These are phyloP conservation scores for Lampropteryx suffumata DNA, from an alignment of 2,888 invertebrate genomes.

Conservation along the genomic window DNA sequence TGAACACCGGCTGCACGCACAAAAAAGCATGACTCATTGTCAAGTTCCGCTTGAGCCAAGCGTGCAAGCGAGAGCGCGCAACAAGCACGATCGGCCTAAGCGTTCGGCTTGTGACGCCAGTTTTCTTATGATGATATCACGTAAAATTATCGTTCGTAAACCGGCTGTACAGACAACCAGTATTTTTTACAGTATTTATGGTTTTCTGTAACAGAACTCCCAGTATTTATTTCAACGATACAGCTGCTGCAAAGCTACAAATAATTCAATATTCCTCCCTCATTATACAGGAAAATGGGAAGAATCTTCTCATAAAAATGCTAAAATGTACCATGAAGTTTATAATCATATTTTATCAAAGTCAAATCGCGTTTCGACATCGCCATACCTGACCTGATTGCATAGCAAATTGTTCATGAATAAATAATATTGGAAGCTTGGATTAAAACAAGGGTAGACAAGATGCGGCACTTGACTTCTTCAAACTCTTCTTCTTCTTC, in stretches of 20 bases:
- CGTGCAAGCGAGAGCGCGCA: no score
- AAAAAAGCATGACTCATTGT: no score
- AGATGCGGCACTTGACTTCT: conserved; percentile 1
- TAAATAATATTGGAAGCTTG: conserved; percentile 66
- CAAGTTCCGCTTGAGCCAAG: no score
- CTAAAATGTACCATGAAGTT: conserved; percentile 54
- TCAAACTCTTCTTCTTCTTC: no score
- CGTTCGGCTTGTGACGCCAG: no score
- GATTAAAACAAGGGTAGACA: conserved; percentile 11
- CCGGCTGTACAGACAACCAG: no score
- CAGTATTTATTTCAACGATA: not conserved
- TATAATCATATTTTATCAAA: conserved; percentile 74
- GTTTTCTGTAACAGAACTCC: not conserved
- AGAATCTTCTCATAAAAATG: conserved; percentile 57
- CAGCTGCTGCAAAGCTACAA: conserved; percentile 12
- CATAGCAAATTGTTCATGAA: conserved; percentile 81
- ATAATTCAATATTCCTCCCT: conserved; percentile 25
- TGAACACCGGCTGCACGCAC: no score
- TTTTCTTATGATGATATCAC: no score
- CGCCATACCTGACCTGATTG: conserved; percentile 74
- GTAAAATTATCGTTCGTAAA: no score
- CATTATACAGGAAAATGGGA: conserved; percentile 36
- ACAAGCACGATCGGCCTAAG: no score
- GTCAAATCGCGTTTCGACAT: conserved; percentile 69
- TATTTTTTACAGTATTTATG: not conserved